Base-by-base conservation (phyloP, 30 jellyfish, hydroid and myxozoan species). In the Aurelia sp. region DNA sequence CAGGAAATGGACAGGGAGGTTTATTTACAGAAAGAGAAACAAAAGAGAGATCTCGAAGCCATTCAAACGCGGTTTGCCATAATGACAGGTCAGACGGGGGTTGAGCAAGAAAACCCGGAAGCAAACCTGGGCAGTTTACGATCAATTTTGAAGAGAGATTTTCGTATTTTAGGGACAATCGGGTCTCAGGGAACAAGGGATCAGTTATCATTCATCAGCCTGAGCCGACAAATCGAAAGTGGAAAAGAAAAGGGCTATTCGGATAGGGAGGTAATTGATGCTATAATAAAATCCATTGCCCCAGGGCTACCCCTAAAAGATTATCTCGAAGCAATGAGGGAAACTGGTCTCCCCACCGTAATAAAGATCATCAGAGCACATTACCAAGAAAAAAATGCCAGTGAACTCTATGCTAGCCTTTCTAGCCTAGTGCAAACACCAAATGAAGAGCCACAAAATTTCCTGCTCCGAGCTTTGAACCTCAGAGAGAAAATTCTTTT, bases 401-500 rank as follows among this genome's bases (percentile, higher is more conserved):
- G 93, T 73, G 88, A 44, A 31, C 75, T 84, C 16, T 72, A 63
- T 73, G 64, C 82, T 9, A 84, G 82, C 66, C 65, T 72, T 2
- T 47, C 88, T 7, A 61, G 22, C 64, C 18, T 84, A 80, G 83
- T 44, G 20, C 93, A 84, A 41, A 6, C 18, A 3, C 63, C 82
- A 59, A 51, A 40, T 15, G 85, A 82, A 61, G 91, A 69, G 47
- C 91, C 91, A 15, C 71, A 82, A 18, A 67, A 82, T 61, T 82
- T 67, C 59, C 91, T 82, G 8, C 47, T 82, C 35, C 79, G 85
- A n/a, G 91, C 91, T 8, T 60, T 82, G 27, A 82, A 82, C 53
- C 52, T 82, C 38, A 38, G 85, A 59, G 87, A 76, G 21, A 52
- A 76, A 24, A 65, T 76, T 18, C 58, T 76, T 58, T 76, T 76